These are phyloP conservation scores for Myoxocephalus aenaeus DNA, from an alignment of 2,797 vertebrate genomes.

Conservation along the genomic window DNA sequence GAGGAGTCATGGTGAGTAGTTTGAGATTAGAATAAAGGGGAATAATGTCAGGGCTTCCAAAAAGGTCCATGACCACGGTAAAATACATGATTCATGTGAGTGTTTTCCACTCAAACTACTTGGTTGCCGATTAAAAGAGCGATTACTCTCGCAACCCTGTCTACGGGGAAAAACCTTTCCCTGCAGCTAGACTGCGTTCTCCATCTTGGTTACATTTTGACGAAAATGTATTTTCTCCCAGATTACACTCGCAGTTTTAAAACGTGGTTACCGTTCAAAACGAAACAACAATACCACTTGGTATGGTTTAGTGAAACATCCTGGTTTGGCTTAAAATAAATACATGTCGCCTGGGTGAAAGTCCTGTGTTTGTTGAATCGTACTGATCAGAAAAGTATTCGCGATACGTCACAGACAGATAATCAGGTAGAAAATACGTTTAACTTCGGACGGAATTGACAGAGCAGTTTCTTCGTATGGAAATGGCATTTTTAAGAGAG, in stretches of 20 bases:
- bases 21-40: background rate
- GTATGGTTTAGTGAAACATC: background rate
- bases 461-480: background rate
- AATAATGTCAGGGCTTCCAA: background rate
- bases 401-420: background rate
- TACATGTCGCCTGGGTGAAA: background rate
- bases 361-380: background rate
- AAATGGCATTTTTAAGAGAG: background rate
- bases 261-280: background rate
- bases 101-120: background rate
- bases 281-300: background rate
- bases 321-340: background rate
- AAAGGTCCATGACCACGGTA: background rate
- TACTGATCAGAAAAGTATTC: background rate
- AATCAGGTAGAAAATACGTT: background rate
- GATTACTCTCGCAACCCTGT: background rate
- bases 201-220: background rate
- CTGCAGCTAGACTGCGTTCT: background rate
- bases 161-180: too few relatives aligned
- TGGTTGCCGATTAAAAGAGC: background rate
- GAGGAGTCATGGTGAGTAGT: slow-evolving; percentile 82
- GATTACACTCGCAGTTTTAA: background rate
- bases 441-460: background rate
- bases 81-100: background rate
- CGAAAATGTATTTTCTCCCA: background rate